Evolutionary conservation across 2,797 vertebrate species (phyloP), one percentile per base, ranked within the genome.

Genomic region (Glossophaga mutica): DNA sequence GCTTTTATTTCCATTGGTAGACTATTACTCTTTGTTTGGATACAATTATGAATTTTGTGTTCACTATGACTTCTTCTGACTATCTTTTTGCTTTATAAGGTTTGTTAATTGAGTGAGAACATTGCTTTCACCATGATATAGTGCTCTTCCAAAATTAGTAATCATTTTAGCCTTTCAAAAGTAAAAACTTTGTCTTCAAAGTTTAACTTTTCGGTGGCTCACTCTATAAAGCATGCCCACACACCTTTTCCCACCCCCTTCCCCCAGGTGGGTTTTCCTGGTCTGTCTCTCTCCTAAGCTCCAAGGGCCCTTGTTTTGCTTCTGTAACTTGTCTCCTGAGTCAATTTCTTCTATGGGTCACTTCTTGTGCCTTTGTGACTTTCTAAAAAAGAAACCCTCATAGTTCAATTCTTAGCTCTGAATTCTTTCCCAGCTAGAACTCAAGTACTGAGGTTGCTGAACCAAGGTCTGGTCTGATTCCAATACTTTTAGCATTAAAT

Each of bases 101-200:
- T 74, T 82, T 91, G 55, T 94, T 94, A 81, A 91, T 67, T 74
- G 91, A 67, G 19, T 82, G 39, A 91, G 68, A 57, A 91, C 37
- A 81, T 39, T 57, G 46, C 37, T 82, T 65, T 95, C 44, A 39
- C 67, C n/a, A 26, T 39, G 39, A 82, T 34, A 8, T 76, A 57
- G n/a, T 87, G 15, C n/a, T n/a, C 15, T 82, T 57, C 67, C 55
- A 91, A 87, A 67, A 82, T 85, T 86, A 79, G 29, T 55, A 82
- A 82, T 81, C 19, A 87, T 57, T 87, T 57, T 32, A 67, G 74
- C 14, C 24, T 55, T 42, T 67, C 8, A 67, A 74, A 86, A 74
- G 39, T 55, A 87, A 82, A 73, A 71, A 39, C 7, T 95, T 82
- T 18, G 68, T 74, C 76, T 95, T 74, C 46, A n/a, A 95, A 91